phyloP scores from a whole-genome alignment of 2,888 invertebrate genomes.

The Bhutanitis thaidina region DNA sequence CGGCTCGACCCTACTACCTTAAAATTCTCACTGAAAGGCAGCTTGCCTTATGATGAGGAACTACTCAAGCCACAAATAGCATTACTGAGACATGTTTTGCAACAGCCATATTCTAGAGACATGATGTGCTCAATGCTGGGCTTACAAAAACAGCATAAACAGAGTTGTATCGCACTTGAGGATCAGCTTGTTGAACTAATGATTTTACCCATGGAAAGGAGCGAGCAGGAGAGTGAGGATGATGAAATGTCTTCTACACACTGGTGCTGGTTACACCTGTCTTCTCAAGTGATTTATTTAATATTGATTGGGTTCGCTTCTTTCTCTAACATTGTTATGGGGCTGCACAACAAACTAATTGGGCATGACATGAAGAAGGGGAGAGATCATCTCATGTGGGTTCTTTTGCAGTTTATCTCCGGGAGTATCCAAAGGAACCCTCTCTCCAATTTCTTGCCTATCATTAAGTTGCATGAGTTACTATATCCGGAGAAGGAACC shows the following conservation, averaged over 20 bases:
- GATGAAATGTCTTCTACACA: constrained; percentile 84
- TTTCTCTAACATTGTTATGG: constrained; percentile 94
- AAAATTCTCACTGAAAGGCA: constrained; percentile 81
- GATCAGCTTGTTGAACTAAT: constrained; percentile 95
- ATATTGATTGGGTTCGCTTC: constrained; percentile 96
- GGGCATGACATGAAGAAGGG: constrained; percentile 92
- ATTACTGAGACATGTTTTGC: constrained; percentile 92
- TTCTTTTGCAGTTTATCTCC: constrained; percentile 96
- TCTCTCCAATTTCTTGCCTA: constrained; percentile 91
- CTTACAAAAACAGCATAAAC: constrained; percentile 94
- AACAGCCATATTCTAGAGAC: constrained; percentile 97
- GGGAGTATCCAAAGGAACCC: constrained; percentile 97
- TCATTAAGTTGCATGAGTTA: constrained; percentile 93
- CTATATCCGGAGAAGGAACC: constrained; percentile 96
- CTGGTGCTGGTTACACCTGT: constrained; percentile 95
- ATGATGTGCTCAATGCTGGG: constrained; percentile 98
- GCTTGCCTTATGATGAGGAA: constrained; percentile 93
- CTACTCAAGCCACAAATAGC: constrained; percentile 93
- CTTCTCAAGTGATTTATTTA: constrained; percentile 96
- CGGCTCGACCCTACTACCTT: constrained; percentile 91
- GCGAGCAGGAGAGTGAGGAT: constrained; percentile 84
- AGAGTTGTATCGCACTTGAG: constrained; percentile 92
- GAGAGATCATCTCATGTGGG: constrained; percentile 99
- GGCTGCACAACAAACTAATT: constrained; percentile 90
- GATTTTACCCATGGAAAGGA: constrained; percentile 94